Conservation (phyloP, 1,140 invertebrate genomes). For the Micrasema minimum region DNA sequence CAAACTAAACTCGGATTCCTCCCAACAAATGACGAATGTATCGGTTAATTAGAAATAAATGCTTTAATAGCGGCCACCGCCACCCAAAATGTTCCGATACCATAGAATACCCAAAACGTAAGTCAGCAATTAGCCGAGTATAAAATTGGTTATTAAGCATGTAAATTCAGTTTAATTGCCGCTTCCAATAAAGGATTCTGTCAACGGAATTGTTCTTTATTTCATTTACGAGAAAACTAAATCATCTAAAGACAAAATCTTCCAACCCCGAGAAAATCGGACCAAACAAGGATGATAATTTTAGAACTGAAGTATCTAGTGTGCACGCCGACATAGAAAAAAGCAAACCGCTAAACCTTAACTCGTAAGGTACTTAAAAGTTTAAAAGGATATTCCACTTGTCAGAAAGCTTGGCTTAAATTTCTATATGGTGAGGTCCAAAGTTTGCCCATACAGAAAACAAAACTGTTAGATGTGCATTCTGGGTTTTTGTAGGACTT, state of each 20-base stretch:
- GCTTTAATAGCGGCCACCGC: not conserved
- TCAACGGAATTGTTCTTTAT: not conserved
- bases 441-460: not conserved
- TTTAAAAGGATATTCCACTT: constrained; percentile 44
- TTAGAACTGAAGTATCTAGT: constrained; percentile 27
- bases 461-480: no score
- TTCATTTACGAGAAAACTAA: not conserved
- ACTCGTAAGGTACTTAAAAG: constrained; percentile 34
- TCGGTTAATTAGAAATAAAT: constrained; percentile 10
- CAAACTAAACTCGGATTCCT: constrained; percentile 2
- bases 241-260: constrained; percentile 6
- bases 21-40: not conserved
- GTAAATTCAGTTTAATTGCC: not conserved
- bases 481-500: no score
- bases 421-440: constrained; percentile 32
- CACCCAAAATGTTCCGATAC: constrained; percentile 9
- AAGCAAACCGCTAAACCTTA: constrained; percentile 21
- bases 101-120: not conserved
- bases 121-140: not conserved
- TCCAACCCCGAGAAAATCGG: constrained; percentile 3
- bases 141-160: constrained; percentile 6
- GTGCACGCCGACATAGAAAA: constrained; percentile 7
- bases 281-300: constrained; percentile 42
- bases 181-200: not conserved
- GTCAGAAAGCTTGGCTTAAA: constrained; percentile 42